phyloP scores from a whole-genome alignment of 2,113 vertebrate genomes.

The Nothobranchius kuhntae region DNA sequence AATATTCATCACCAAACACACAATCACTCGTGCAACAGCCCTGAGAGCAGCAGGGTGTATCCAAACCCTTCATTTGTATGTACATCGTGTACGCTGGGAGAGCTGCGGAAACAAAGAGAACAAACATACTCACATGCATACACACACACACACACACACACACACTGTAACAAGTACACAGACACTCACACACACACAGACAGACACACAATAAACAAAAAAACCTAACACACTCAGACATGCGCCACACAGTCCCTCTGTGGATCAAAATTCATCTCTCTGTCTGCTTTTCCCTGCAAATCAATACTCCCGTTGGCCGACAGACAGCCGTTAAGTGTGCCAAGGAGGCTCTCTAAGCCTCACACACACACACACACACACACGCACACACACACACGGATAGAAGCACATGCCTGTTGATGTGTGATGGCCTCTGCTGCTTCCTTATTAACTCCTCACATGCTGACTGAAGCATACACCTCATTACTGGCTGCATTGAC shows the following conservation, averaged over 20 bases:
- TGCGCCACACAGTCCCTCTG: constrained; percentile 52
- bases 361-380: constrained; percentile 36
- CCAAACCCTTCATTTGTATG: constrained; percentile 78
- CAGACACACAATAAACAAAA: not conserved
- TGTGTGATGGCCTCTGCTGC: constrained; percentile 72
- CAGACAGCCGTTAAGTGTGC: constrained; percentile 69
- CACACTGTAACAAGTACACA: constrained; percentile 6
- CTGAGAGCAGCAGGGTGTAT: constrained; percentile 72
- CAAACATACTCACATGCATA: constrained; percentile 58
- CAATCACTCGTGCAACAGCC: constrained; percentile 40
- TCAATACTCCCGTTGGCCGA: constrained; percentile 72
- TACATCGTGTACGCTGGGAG: constrained; percentile 61
- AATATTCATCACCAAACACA: constrained; percentile 48
- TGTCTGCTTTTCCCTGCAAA: constrained; percentile 73
- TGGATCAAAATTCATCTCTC: constrained; percentile 74
- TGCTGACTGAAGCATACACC: constrained; percentile 72
- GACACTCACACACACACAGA: not conserved
- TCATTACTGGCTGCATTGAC: constrained; percentile 74
- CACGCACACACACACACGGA: constrained; percentile 33
- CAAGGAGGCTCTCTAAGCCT: constrained; percentile 55
- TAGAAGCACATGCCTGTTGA: constrained; percentile 64
- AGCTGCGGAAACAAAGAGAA: constrained; percentile 69
- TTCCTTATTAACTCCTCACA: constrained; percentile 82
- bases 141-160: not conserved
- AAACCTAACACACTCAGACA: constrained; percentile 37